Conservation (phyloP, 2,888 invertebrate genomes). For the Abscondita cerata region DNA sequence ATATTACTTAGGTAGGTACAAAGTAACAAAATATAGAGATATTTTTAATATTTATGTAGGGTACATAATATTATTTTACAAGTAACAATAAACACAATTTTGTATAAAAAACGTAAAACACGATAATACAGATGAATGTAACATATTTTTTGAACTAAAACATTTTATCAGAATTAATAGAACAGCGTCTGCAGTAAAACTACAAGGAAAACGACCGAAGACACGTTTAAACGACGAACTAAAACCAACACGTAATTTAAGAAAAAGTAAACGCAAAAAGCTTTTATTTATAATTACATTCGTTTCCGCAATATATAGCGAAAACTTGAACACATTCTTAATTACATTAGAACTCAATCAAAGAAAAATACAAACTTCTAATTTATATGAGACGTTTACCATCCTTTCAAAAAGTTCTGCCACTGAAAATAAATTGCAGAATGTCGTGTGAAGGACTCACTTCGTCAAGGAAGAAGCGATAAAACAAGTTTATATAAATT, state of each 20-base stretch:
- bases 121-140: too few species aligned
- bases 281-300: not conserved
- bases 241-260: not conserved
- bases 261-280: not conserved
- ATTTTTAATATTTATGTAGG: too few species aligned
- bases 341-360: slow-evolving; percentile 27
- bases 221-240: too few species aligned
- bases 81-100: too few species aligned
- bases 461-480: slow-evolving; percentile 13
- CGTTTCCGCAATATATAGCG: not conserved
- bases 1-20: too few species aligned
- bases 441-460: slow-evolving; percentile 30
- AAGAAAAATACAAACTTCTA: slow-evolving; percentile 37
- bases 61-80: too few species aligned
- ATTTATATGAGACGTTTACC: slow-evolving; percentile 39
- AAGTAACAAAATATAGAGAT: too few species aligned
- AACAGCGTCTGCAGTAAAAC: too few species aligned
- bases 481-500: slow-evolving; percentile 21
- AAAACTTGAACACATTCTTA: not conserved
- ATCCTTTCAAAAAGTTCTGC: slow-evolving; percentile 32
- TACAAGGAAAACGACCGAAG: too few species aligned
- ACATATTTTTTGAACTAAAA: too few species aligned
- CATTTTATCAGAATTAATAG: too few species aligned
- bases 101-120: too few species aligned
- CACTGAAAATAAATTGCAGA: slow-evolving; percentile 34